phyloP scores from a whole-genome alignment of 2,888 invertebrate species.

The Drosophila fungiperda region DNA sequence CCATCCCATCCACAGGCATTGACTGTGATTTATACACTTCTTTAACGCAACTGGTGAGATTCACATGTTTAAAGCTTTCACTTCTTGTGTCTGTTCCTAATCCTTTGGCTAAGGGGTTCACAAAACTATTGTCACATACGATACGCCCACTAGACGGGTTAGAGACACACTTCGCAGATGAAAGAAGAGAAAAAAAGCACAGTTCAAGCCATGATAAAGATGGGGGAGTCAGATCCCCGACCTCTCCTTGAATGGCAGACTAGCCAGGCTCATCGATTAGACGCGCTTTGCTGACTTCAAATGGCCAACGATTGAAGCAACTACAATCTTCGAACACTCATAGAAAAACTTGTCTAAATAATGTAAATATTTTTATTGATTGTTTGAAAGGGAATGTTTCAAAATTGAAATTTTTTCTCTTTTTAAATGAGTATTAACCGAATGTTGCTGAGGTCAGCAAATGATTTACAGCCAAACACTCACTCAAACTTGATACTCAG shows the following conservation, averaged over 20 bases:
- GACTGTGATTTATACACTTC: slow-evolving; percentile 57
- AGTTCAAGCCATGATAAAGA: not conserved
- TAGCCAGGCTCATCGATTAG: slow-evolving; percentile 59
- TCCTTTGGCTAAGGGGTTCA: slow-evolving; percentile 47
- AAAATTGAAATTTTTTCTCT: not conserved
- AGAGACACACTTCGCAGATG: slow-evolving; percentile 28
- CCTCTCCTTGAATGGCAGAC: not conserved
- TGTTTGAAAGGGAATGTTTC: not conserved
- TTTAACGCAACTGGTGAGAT: slow-evolving; percentile 43
- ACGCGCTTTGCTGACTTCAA: slow-evolving; percentile 52
- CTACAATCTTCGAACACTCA: slow-evolving; percentile 7
- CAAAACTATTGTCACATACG: slow-evolving; percentile 74
- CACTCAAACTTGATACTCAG: not conserved
- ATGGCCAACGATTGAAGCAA: slow-evolving; percentile 29
- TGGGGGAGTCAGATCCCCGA: not conserved
- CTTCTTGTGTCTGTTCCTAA: slow-evolving; percentile 42
- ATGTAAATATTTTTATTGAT: not conserved
- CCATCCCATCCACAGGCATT: slow-evolving; percentile 25
- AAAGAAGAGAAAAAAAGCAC: not conserved
- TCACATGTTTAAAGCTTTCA: slow-evolving; percentile 32
- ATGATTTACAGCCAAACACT: too few species aligned
- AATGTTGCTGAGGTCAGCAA: not conserved
- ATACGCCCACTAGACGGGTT: slow-evolving; percentile 67
- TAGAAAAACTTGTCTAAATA: not conserved
- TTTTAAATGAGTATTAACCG: not conserved